Base-by-base conservation (phyloP, 1,140 invertebrate species). In the Bombyx mandarina region DNA sequence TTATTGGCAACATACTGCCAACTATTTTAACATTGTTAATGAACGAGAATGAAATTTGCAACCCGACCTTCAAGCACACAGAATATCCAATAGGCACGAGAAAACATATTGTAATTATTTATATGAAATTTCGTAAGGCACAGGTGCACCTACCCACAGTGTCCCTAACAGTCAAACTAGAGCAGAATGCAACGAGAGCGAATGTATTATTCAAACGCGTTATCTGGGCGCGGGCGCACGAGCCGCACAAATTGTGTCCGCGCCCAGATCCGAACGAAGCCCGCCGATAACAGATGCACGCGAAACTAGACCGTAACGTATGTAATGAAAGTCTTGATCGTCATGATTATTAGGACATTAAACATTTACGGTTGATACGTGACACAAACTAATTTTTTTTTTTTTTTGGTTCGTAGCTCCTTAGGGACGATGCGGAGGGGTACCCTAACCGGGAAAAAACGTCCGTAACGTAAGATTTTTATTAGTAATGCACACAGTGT, bases 191-290 rank as follows among this genome's bases (percentile, higher is more conserved):
- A 66, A 68, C 56, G 63, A 75, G 72, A 75, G 65, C 71, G 66
- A 73, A 71, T 71, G 73, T 73, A 76, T 73, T 71, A 75, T 75
- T 73, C 68, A 71, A 66, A 56, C 54, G 51, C 63, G 66, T 71
- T 76, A 72, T 73, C 71, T 62, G 53, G 48, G 65, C 56, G 22
- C 62, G 62, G 46, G 65, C 62, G 72, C 71, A 71, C 71, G 69
- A 73, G 66, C 66, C 66, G 63, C 66, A 67, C 69, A 74, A 73
- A 73, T 70, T 71, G 69, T 64, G 68, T 62, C 53, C 53, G 67
- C 66, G 61, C 65, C 63, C 56, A 67, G 68, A 70, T 70, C 68
- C 44, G 60, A 63, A 68, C 44, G 60, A 63, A 68, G 66, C 66
- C 58, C 59, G 49, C 50, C 60, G 66, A 69, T 65, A 69, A 48